A percentile compares a stretch with the other conserved stretches of the same genome.
phyloP scores from a whole-genome alignment of 1,140 invertebrate species.

The Aphis gossypii region DNA sequence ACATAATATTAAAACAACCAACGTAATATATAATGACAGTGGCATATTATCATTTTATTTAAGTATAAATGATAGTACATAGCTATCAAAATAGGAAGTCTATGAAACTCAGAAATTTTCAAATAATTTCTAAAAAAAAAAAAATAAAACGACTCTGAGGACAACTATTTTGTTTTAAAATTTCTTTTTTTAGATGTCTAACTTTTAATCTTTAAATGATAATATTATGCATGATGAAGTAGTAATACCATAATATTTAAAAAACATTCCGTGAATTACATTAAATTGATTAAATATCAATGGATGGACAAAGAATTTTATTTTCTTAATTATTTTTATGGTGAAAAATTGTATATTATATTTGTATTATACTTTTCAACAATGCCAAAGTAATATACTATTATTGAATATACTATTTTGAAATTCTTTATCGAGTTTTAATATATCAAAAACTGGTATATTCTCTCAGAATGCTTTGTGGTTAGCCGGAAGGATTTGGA shows the following conservation, averaged over 20 bases:
- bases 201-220: not conserved
- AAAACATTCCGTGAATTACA: not conserved
- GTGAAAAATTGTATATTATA: not conserved
- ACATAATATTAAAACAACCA: too few species aligned
- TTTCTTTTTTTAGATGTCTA: not conserved
- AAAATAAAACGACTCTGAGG: not conserved
- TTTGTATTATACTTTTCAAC: not conserved
- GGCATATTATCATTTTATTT: too few species aligned
- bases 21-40: too few species aligned
- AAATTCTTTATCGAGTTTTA: slow-evolving; percentile 25
- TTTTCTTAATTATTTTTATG: slow-evolving; percentile 2
- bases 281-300: slow-evolving; percentile 2
- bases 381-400: not conserved
- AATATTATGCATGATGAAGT: not conserved
- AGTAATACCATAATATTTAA: not conserved
- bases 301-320: not conserved
- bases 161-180: not conserved
- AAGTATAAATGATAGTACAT: too few species aligned
- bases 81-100: too few species aligned
- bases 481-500: not conserved
- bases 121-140: not conserved
- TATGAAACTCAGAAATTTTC: not conserved
- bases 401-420: not conserved
- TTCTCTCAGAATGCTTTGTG: not conserved
- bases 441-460: not conserved